Base-by-base conservation (phyloP, 2,797 vertebrate species). In the Clamator glandarius region DNA sequence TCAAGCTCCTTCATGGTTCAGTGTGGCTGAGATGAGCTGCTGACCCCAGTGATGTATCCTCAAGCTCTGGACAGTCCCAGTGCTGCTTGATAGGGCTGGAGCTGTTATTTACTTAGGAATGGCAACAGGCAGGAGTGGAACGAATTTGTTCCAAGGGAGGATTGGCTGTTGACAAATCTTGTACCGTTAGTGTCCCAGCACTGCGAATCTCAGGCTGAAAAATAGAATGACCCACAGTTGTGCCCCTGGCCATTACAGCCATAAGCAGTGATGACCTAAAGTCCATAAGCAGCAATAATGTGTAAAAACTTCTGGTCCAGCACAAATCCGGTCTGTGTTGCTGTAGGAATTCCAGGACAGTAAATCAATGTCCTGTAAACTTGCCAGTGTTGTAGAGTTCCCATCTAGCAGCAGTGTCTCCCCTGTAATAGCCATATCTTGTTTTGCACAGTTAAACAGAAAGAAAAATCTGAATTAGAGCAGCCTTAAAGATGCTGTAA, bases 31-130 rank as follows among this genome's bases (percentile, higher is more conserved):
- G 31, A 78, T 19, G 51, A 77, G 54, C 59, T 85, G 31, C 70
- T 87, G 85, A 50, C n/a, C 33, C 11, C 0, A 19, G 29, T 14
- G 13, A 20, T 18, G 12, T 1, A 41, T 19, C 48, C 59, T 23
- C 2, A 3, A 24, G 26, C 55, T 83, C 80, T 66, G 55, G 25
- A 19, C 1, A 3, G 55, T 35, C 4, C 31, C 33, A 0, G 31
- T 52, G 87, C 67, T 91, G 1, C 55, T 73, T 63, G 41, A 7
- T 23, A 61, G 75, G 59, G 39, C 33, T 26, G 54, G 48, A 90
- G 28, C 31, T 17, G 24, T 84, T 44, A 28, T 52, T 81, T 51
- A 14, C 20, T 2, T 35, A 50, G 31, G 36, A 68, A 73, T 25
- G 20, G 75, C 58, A 63, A 28, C 23, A n/a, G 59, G 15, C 79